phyloP scores from a whole-genome alignment of 2,113 vertebrate genomes.

The Rhadina sibilatrix region DNA sequence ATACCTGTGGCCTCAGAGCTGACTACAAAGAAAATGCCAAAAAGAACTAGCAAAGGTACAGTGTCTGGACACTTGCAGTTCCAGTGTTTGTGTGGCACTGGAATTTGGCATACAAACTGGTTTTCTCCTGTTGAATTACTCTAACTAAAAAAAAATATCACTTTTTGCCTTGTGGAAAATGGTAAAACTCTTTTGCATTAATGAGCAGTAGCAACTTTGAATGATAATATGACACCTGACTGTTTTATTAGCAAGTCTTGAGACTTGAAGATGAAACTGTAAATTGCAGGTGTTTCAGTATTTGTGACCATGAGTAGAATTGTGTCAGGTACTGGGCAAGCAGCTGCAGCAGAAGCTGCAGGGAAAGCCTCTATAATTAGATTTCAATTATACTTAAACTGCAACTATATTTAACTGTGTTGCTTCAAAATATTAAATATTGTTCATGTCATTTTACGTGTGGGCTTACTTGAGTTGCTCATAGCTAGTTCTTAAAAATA shows the following conservation, averaged over 20 bases:
- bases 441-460: accelerated
- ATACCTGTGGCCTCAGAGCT: slow-evolving; percentile 82
- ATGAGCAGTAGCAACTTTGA: background rate
- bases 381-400: background rate
- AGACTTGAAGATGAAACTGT: background rate
- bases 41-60: slow-evolving; percentile 84
- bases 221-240: accelerated
- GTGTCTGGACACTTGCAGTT: background rate
- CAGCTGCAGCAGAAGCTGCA: background rate
- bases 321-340: background rate
- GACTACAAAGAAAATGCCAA: slow-evolving; percentile 78
- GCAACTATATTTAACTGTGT: background rate
- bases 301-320: background rate
- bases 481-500: background rate
- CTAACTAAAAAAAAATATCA: background rate
- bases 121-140: background rate
- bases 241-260: background rate
- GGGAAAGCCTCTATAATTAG: background rate
- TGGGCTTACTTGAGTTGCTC: background rate
- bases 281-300: background rate
- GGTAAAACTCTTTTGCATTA: background rate
- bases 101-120: background rate
- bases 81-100: background rate
- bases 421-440: background rate
- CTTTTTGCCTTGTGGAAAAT: background rate